These are phyloP conservation scores for Lymantria dispar DNA, from an alignment of 2,888 invertebrate species.

Conservation along the genomic window DNA sequence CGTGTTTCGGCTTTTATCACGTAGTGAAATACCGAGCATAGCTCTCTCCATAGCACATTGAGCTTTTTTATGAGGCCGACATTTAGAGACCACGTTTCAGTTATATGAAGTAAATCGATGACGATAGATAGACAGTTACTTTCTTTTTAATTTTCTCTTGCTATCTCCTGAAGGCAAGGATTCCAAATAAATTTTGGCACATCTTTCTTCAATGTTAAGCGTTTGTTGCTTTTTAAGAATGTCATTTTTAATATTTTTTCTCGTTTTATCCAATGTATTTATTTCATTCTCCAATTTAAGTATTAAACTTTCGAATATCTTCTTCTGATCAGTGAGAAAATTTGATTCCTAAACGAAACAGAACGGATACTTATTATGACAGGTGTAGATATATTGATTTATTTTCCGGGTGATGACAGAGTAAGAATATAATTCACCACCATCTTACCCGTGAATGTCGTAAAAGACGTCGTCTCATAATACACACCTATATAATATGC, in stretches of 20 bases:
- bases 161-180: neutral
- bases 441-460: too few species aligned
- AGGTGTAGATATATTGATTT: too few species aligned
- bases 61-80: too few species aligned
- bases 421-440: too few species aligned
- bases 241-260: conserved; percentile 52
- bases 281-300: conserved; percentile 47
- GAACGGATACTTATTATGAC: neutral
- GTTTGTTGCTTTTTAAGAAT: conserved; percentile 54
- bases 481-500: too few species aligned
- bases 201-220: conserved; percentile 54
- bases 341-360: conserved; percentile 51
- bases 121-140: conserved; percentile 18
- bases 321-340: conserved; percentile 59
- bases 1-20: too few species aligned
- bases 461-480: too few species aligned
- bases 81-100: too few species aligned
- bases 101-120: too few species aligned
- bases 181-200: conserved; percentile 32
- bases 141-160: conserved; percentile 49
- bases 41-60: too few species aligned
- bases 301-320: conserved; percentile 55
- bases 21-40: too few species aligned
- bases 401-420: too few species aligned
- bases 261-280: conserved; percentile 46